These are phyloP conservation scores for Chrysomallon squamiferum DNA, from an alignment of 1,140 invertebrate genomes.

Conservation along the genomic window DNA sequence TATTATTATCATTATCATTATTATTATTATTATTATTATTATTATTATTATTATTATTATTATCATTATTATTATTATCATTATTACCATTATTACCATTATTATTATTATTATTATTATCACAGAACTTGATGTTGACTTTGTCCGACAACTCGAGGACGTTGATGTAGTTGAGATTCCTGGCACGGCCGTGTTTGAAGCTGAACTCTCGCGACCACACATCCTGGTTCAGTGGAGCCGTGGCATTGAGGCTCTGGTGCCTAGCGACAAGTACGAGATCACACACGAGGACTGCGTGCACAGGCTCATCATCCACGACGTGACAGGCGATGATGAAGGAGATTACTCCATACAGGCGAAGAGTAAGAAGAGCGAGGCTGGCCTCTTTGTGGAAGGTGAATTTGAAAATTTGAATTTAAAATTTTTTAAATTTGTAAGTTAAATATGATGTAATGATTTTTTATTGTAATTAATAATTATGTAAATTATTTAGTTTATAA, in stretches of 20 bases:
- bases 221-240: conserved; percentile 53
- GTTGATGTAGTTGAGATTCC: conserved; percentile 54
- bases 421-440: background rate
- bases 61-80: conserved; percentile 1
- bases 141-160: conserved; percentile 51
- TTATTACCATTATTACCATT: background rate
- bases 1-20: background rate
- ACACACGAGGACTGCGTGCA: conserved; percentile 49
- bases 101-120: background rate
- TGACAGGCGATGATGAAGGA: conserved; percentile 52
- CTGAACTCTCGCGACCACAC: conserved; percentile 53
- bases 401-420: background rate
- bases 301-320: conserved; percentile 46
- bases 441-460: background rate
- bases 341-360: conserved; percentile 51
- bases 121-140: conserved; percentile 55
- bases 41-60: background rate
- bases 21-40: background rate
- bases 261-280: conserved; percentile 55
- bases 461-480: too few relatives aligned
- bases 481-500: too few relatives aligned
- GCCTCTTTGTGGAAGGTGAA: conserved; percentile 53
- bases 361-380: conserved; percentile 47
- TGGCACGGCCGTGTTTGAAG: conserved; percentile 55
- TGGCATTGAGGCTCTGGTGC: conserved; percentile 38